A percentile compares a stretch with the other conserved stretches of the same genome.
Evolutionary conservation across 2,113 vertebrate species (phyloP).

Genomic region (Candoia aspera): DNA sequence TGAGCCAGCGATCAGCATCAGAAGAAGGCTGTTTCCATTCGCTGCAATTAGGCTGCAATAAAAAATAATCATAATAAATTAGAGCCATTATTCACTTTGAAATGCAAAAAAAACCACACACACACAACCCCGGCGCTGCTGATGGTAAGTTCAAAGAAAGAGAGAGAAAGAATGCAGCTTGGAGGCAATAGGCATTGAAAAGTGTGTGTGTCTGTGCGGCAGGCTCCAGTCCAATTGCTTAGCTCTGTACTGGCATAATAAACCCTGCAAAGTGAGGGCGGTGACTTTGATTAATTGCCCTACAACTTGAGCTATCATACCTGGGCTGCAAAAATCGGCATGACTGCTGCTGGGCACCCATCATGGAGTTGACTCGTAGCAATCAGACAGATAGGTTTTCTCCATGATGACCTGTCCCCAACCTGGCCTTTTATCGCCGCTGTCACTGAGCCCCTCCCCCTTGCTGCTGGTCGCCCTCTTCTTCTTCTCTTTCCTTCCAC

Average conservation of each 20-base stretch:
- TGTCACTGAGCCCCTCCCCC: too few relatives aligned
- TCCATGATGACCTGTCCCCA: too few relatives aligned
- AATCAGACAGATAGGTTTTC: too few relatives aligned
- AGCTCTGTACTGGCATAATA: neutral
- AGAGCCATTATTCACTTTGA: neutral
- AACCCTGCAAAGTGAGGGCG: neutral
- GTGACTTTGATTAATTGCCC: neutral
- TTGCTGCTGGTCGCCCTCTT: too few relatives aligned
- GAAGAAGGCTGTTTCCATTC: too few relatives aligned
- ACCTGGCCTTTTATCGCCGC: too few relatives aligned
- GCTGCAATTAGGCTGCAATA: neutral
- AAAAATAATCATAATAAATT: neutral
- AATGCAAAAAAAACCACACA: neutral
- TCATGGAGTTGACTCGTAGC: too few relatives aligned
- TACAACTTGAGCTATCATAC: neutral
- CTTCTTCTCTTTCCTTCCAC: too few relatives aligned
- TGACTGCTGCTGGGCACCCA: neutral
- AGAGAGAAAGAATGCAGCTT: neutral
- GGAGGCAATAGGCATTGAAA: neutral
- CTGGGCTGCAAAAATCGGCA: neutral
- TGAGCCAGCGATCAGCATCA: neutral
- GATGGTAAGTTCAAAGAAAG: neutral
- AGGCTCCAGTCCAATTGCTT: neutral
- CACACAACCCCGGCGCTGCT: neutral
- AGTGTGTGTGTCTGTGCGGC: neutral